A percentile compares a stretch with the other conserved stretches of the same genome.
These are phyloP conservation scores for Neomicropteryx cornuta DNA, from an alignment of 1,140 invertebrate genomes.

Conservation along the genomic window DNA sequence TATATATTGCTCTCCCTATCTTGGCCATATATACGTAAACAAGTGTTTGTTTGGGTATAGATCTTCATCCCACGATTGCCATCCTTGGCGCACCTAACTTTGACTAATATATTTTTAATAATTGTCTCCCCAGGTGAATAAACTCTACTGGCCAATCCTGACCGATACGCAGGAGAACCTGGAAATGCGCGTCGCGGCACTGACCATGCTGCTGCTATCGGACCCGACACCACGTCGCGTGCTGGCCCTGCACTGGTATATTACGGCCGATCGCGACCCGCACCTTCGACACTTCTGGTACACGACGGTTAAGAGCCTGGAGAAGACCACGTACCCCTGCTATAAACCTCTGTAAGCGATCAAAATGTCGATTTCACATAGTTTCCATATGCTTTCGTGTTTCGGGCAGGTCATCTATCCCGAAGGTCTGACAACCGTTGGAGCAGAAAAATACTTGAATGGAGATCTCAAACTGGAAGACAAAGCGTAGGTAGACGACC, in stretches of 20 bases:
- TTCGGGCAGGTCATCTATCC: neutral
- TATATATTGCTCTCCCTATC: no score
- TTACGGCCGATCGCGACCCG: slow-evolving; percentile 45
- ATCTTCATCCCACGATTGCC: no score
- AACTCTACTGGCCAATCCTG: slow-evolving; percentile 56
- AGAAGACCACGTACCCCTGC: slow-evolving; percentile 51
- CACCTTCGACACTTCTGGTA: slow-evolving; percentile 63
- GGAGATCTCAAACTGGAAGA: no score
- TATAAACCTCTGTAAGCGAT: slow-evolving; percentile 44
- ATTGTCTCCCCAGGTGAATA: slow-evolving; percentile 35
- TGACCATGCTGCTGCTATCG: slow-evolving; percentile 47
- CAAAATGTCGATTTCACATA: no score
- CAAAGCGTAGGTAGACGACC: no score
- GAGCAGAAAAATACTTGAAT: no score
- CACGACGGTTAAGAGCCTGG: slow-evolving; percentile 56
- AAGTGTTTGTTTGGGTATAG: no score
- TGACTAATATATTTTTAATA: slow-evolving; percentile 7
- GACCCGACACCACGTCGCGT: slow-evolving; percentile 50
- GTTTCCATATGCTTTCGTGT: neutral
- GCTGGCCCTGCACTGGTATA: slow-evolving; percentile 55
- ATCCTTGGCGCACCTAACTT: no score
- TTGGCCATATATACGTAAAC: no score
- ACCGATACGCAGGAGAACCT: slow-evolving; percentile 53
- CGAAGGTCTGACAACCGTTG: no score
- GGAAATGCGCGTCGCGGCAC: slow-evolving; percentile 51